Percentiles rank a stretch among this genome's conserved stretches.
These are phyloP conservation scores for Phrynocephalus forsythii DNA, from an alignment of 2,797 vertebrate genomes.

Conservation along the genomic window DNA sequence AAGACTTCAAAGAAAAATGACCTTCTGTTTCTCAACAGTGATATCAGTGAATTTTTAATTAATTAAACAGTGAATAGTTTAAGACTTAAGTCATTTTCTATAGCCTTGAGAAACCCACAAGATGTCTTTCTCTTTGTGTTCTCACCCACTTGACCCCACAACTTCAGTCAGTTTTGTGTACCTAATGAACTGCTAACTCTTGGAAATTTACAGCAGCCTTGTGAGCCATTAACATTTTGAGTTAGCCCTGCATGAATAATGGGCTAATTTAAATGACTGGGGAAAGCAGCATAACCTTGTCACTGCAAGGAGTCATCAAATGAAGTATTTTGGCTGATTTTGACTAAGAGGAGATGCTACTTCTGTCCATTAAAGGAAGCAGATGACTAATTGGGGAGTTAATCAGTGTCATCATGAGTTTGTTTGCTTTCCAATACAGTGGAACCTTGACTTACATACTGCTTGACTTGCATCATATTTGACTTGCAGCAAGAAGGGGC, in stretches of 20 bases:
- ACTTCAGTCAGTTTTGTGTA: not conserved
- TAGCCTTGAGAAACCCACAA: not conserved
- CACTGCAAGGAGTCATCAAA: not conserved
- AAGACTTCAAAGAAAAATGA: not conserved
- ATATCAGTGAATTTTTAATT: not conserved
- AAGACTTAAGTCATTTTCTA: not conserved
- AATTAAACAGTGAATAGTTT: not conserved
- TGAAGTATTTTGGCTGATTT: not conserved
- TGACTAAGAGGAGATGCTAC: not conserved
- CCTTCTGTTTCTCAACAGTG: not conserved
- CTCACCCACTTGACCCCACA: not conserved
- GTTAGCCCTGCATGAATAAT: not conserved
- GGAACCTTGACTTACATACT: no score
- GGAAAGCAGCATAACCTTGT: not conserved
- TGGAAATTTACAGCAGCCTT: not conserved
- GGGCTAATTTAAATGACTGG: not conserved
- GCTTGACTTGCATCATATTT: no score
- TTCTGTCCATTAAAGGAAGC: not conserved
- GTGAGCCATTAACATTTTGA: conserved; percentile 2
- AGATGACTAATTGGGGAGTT: conserved; percentile 5
- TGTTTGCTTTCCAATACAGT: not conserved
- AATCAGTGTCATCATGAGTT: not conserved
- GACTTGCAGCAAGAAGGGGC: no score
- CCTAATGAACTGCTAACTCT: not conserved
- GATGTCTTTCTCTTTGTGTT: not conserved